phyloP scores from a whole-genome alignment of 2,113 vertebrate species.

The Rallus limicola region DNA sequence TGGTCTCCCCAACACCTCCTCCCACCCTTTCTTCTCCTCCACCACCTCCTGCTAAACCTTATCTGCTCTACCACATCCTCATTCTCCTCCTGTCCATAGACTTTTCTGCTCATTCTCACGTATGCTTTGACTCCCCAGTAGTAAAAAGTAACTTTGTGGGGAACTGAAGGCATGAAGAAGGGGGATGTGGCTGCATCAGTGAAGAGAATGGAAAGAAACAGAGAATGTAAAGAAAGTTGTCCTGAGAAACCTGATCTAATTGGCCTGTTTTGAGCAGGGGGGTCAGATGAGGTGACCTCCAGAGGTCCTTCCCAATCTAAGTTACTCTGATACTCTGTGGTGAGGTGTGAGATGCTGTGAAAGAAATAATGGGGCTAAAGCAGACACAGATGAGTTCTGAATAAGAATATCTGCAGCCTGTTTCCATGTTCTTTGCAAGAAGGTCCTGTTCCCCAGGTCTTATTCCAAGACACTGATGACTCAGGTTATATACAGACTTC shows the following conservation, averaged over 20 bases:
- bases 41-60: constrained; percentile 60
- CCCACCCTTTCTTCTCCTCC: constrained; percentile 51
- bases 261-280: neutral
- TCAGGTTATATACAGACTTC: neutral
- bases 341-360: neutral
- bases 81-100: constrained; percentile 22
- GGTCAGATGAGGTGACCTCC: neutral
- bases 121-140: constrained; percentile 29
- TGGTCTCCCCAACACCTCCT: constrained; percentile 47
- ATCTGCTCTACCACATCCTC: constrained; percentile 66
- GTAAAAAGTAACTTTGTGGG: neutral
- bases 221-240: neutral
- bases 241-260: neutral
- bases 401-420: neutral
- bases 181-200: constrained; percentile 21
- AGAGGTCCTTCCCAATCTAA: neutral
- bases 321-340: neutral
- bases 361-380: neutral
- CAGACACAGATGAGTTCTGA: neutral
- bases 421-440: neutral
- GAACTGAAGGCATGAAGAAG: constrained; percentile 28
- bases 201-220: constrained; percentile 19
- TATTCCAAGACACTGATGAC: neutral
- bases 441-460: neutral
- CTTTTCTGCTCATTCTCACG: constrained; percentile 49